Percentiles rank a stretch among this genome's conserved stretches.
Evolutionary conservation across 2,113 vertebrate genomes (phyloP).

Genomic region (Sphaerodactylus townsendi): DNA sequence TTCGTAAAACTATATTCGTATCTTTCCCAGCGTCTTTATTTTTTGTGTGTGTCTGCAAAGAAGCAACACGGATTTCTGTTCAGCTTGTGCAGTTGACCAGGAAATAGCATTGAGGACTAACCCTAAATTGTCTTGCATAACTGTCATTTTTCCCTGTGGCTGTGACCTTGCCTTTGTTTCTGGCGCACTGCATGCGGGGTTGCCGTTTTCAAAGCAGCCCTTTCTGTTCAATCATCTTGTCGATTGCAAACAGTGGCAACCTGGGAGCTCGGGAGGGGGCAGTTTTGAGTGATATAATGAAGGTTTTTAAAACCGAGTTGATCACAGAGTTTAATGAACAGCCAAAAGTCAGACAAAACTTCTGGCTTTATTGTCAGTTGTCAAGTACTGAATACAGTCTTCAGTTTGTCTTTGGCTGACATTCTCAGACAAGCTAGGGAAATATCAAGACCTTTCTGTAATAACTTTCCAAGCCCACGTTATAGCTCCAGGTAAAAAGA

Average conservation of each 20-base stretch:
- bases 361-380: constrained; percentile 20
- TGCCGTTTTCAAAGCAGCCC: constrained; percentile 45
- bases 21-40: background rate
- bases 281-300: background rate
- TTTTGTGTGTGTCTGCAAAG: background rate
- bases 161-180: constrained; percentile 18
- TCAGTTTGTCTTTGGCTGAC: constrained; percentile 39
- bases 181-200: constrained; percentile 20
- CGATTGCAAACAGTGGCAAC: constrained; percentile 43
- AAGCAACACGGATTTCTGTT: constrained; percentile 1
- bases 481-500: constrained; percentile 26
- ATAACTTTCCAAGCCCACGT: constrained; percentile 28
- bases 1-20: background rate
- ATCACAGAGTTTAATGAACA: constrained; percentile 20
- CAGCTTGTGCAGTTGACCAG: constrained; percentile 13
- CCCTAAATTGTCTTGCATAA: constrained; percentile 1
- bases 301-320: constrained; percentile 15
- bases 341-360: constrained; percentile 18
- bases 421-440: constrained; percentile 18
- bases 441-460: constrained; percentile 34
- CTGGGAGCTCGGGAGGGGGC: background rate
- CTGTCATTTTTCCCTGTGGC: constrained; percentile 11
- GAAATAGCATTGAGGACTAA: constrained; percentile 18
- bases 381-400: constrained; percentile 3
- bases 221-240: constrained; percentile 39